phyloP scores from a whole-genome alignment of 23 tunicate species.

The Trididemnum miniatum region DNA sequence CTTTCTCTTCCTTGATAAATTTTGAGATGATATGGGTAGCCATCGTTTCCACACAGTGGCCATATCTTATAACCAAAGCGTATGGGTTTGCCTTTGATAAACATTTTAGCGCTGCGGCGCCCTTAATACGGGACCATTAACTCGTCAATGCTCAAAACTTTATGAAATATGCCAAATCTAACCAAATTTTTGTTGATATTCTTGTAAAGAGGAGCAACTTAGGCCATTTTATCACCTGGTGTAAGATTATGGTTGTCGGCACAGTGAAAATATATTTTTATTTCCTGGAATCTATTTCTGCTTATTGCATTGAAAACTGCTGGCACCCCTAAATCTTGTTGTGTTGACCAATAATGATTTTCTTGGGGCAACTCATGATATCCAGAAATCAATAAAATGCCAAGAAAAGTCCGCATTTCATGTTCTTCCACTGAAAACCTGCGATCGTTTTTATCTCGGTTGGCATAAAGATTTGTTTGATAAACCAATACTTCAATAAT shows the following conservation, averaged over 20 bases:
- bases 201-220: not conserved
- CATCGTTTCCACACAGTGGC: not conserved
- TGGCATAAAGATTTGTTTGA: no score
- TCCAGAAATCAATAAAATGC: not conserved
- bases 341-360: not conserved
- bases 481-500: no score
- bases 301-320: not conserved
- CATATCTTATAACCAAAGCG: not conserved
- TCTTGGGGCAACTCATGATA: not conserved
- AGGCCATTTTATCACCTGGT: not conserved
- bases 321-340: not conserved
- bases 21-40: not conserved
- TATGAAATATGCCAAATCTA: not conserved
- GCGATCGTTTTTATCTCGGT: not conserved
- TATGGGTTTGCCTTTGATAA: not conserved
- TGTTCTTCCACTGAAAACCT: not conserved
- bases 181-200: conserved; percentile 1
- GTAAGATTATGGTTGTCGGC: not conserved
- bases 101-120: not conserved
- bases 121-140: not conserved
- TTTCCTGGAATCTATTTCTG: not conserved
- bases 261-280: not conserved
- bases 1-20: not conserved
- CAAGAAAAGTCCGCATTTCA: not conserved
- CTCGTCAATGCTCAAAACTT: no score